A percentile compares a stretch with the other conserved stretches of the same genome.
These are phyloP conservation scores for Anhinga rufa DNA, from an alignment of 2,113 vertebrate genomes.

Conservation along the genomic window DNA sequence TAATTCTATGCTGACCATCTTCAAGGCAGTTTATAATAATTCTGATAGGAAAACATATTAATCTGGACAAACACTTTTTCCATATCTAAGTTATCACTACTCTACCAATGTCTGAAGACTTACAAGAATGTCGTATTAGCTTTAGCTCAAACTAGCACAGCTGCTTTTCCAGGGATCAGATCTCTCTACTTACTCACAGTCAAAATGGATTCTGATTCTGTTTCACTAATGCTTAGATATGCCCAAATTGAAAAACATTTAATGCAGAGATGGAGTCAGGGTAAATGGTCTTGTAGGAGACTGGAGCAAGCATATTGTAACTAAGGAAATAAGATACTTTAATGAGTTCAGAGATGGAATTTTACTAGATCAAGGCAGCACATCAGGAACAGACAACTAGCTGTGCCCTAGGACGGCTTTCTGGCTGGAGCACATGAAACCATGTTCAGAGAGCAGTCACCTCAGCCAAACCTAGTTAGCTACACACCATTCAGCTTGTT, in stretches of 20 bases:
- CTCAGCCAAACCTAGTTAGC: not conserved
- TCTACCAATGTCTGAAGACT: not conserved
- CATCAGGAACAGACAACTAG: not conserved
- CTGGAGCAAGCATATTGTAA: not conserved
- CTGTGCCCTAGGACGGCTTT: not conserved
- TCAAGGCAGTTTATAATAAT: not conserved
- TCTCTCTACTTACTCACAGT: not conserved
- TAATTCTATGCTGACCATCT: not conserved
- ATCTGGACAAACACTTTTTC: not conserved
- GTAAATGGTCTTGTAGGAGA: not conserved
- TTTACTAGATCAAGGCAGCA: not conserved
- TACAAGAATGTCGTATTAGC: not conserved
- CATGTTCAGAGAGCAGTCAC: not conserved
- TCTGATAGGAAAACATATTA: not conserved
- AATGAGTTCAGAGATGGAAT: not conserved
- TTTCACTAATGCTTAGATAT: not conserved
- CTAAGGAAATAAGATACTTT: not conserved
- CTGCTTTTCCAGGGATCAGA: not conserved
- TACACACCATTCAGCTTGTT: not conserved
- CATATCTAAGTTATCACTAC: not conserved
- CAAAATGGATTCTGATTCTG: not conserved
- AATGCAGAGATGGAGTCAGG: not conserved
- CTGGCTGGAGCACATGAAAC: not conserved
- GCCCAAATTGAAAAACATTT: not conserved
- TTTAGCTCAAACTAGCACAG: not conserved